Evolutionary conservation across 2,797 vertebrate genomes (phyloP).

Genomic region (Sebastes trivittatus): DNA sequence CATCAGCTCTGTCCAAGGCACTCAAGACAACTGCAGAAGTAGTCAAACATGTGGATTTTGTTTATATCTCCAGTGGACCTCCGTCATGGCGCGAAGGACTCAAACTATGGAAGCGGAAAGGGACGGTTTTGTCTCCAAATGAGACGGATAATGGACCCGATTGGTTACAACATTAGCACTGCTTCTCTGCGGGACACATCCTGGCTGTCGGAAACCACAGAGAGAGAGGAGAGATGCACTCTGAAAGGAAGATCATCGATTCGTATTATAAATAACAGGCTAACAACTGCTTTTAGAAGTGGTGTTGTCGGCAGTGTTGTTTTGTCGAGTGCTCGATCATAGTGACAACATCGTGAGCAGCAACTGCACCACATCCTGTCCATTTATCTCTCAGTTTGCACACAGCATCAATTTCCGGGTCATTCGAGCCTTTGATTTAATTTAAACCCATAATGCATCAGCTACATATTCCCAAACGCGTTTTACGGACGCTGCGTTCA

Average conservation of each 20-base stretch:
- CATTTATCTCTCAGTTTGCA: constrained; percentile 1
- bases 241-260: neutral
- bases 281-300: constrained; percentile 34
- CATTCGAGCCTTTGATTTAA: neutral
- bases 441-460: neutral
- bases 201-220: neutral
- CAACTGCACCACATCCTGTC: neutral
- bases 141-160: neutral
- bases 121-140: neutral
- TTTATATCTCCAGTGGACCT: neutral
- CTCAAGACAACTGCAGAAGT: neutral
- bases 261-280: constrained; percentile 10
- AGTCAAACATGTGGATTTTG: neutral
- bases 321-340: constrained; percentile 15
- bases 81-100: neutral
- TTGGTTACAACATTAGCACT: constrained; percentile 1
- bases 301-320: constrained; percentile 9
- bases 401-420: neutral
- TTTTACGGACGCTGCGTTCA: neutral
- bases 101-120: neutral
- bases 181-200: neutral
- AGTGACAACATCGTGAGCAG: neutral
- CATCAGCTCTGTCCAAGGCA: constrained; percentile 10
- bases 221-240: neutral
- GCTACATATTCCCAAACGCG: neutral